These are phyloP conservation scores for Takifugu ocellatus DNA, from an alignment of 2,797 vertebrate species.

Conservation along the genomic window DNA sequence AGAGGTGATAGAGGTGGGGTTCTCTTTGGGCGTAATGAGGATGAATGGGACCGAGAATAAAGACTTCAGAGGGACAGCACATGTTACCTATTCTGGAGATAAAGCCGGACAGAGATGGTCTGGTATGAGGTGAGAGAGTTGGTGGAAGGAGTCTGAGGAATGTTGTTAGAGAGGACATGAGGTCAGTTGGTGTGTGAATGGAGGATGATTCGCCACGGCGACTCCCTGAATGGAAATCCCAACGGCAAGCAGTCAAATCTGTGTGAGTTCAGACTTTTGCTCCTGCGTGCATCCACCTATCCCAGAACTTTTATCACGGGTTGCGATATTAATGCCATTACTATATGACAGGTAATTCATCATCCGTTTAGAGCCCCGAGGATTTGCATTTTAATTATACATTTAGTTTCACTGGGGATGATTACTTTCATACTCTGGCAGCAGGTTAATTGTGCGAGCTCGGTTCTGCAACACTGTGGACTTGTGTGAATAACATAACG, in stretches of 20 bases:
- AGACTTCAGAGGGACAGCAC: background rate
- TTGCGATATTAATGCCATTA: constrained; percentile 46
- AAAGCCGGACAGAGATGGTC: background rate
- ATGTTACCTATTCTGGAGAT: constrained; percentile 3
- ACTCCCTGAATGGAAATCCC: background rate
- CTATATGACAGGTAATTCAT: constrained; percentile 61
- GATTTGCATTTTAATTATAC: constrained; percentile 74
- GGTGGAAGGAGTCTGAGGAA: background rate
- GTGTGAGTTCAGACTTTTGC: constrained; percentile 18
- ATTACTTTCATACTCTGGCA: constrained; percentile 65
- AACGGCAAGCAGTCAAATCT: background rate
- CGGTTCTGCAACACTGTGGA: constrained; percentile 50
- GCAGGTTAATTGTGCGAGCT: constrained; percentile 71
- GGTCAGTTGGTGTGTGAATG: background rate
- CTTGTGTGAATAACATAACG: constrained; percentile 52
- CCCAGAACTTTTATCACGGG: constrained; percentile 22
- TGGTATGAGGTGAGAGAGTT: no score
- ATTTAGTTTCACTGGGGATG: constrained; percentile 63
- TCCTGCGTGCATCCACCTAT: background rate
- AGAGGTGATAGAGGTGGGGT: no score
- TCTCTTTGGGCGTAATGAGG: background rate
- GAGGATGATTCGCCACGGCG: no score
- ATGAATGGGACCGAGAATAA: background rate
- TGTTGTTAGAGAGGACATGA: background rate
- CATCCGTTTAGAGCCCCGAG: constrained; percentile 55